Conservation (phyloP, 2,113 vertebrate species). For the Prionailurus bengalensis region DNA sequence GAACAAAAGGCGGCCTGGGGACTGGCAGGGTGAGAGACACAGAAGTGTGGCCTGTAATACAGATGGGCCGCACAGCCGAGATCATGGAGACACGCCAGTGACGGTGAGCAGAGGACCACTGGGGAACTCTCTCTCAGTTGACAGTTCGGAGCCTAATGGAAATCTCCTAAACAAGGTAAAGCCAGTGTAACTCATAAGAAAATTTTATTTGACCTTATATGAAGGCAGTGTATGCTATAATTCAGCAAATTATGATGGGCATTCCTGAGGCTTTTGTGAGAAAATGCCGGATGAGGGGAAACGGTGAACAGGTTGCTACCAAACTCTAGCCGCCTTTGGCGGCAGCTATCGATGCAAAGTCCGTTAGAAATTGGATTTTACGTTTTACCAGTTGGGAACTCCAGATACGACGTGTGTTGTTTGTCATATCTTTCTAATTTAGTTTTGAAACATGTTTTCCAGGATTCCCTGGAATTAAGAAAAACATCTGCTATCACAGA, state of each 20-base stretch:
- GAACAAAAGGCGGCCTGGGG: background rate
- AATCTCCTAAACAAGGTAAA: constrained; percentile 81
- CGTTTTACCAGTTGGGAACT: background rate
- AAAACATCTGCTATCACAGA: background rate
- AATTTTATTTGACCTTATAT: background rate
- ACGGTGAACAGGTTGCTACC: no score
- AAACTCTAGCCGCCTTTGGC: background rate
- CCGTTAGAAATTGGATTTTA: background rate
- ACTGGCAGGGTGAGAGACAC: background rate
- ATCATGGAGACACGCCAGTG: rapidly evolving
- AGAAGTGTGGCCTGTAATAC: constrained; percentile 78
- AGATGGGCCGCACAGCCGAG: background rate
- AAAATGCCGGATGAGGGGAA: background rate
- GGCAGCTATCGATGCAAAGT: background rate
- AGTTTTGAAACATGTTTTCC: background rate
- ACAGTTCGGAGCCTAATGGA: constrained; percentile 22
- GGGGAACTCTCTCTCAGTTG: background rate
- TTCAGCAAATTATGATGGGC: background rate
- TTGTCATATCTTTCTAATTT: constrained; percentile 32
- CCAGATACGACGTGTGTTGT: background rate
- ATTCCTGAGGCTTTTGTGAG: background rate
- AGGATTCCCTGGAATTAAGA: constrained; percentile 69
- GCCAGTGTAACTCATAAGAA: background rate
- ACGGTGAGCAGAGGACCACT: rapidly evolving
- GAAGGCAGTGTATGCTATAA: background rate